Conservation (phyloP, 2,113 vertebrate genomes). For the Taxidea taxus region DNA sequence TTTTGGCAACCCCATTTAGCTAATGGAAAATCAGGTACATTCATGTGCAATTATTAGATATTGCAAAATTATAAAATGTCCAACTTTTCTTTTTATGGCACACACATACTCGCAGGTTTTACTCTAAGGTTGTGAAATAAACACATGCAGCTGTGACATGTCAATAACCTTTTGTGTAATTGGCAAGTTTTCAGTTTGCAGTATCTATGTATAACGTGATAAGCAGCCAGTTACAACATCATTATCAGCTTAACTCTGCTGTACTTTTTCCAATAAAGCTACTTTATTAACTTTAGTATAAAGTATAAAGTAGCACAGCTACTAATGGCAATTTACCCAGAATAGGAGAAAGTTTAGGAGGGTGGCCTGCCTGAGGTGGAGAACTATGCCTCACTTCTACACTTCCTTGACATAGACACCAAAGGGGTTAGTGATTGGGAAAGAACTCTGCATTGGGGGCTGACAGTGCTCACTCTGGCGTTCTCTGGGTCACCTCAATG, state of each 20-base stretch:
- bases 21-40: conserved; percentile 73
- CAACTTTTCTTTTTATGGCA: conserved; percentile 43
- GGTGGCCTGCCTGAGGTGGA: neutral
- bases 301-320: neutral
- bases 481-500: neutral
- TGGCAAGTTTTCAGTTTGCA: conserved; percentile 25
- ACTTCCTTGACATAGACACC: neutral
- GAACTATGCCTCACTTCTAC: neutral
- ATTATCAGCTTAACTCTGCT: neutral
- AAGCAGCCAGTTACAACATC: neutral
- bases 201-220: neutral
- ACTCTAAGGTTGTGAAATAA: conserved; percentile 17
- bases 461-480: neutral
- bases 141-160: neutral
- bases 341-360: neutral
- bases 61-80: conserved; percentile 65
- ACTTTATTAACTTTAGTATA: no score
- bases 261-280: neutral
- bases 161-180: neutral
- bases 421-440: neutral
- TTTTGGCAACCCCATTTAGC: conserved; percentile 64
- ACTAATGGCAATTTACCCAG: neutral
- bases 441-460: neutral
- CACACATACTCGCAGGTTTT: neutral
- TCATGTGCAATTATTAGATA: conserved; percentile 66